Evolutionary conservation across 2,113 vertebrate genomes (phyloP), one percentile per base, ranked within the genome.

Genomic region (Odocoileus hemionus): DNA sequence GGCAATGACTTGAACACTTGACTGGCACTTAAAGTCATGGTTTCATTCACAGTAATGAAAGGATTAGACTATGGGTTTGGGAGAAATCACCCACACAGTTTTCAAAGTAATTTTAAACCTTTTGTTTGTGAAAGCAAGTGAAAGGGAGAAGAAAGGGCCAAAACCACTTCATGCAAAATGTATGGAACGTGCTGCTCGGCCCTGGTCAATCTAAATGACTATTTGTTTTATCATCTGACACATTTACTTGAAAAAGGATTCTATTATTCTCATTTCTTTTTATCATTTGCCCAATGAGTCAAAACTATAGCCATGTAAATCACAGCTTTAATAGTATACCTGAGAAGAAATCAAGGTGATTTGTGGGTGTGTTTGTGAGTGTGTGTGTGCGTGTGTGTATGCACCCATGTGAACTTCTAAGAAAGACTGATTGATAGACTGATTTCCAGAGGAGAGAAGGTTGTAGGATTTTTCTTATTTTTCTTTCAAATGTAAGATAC

Each of bases 41-140:
- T 43, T 91, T 47, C 39, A 47, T 1, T 84, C 28, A 74, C 61
- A 89, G 67, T 78, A 94, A 94, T 9, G n/a, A 25, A 91, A 83
- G n/a, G 36, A 55, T 70, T 43, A 57, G 23, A 58, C 7, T 47
- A 54, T 57, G 15, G 54, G 76, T 89, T 60, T 52, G 61, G 79
- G 54, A 89, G 33, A 33, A 74, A 91, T 91, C 90, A 64, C 2
- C 89, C 76, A 95, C 45, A 86, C 0, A 30, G 54, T 64, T 91
- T 94, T 89, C 79, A 94, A 82, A 30, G 82, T 52, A 93, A 96
- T 82, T 94, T 70, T 80, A 95, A 93, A 70, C 2, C 13, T 30
- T 90, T 36, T 74, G 33, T 74, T 95, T 47, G 85, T 4, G 43
- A 87, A 91, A 95, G 47, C 45, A 95, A 93, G 58, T 33, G 28